Evolutionary conservation across 1,140 invertebrate genomes (phyloP).

Genomic region (Scaptomyza graminum): DNA sequence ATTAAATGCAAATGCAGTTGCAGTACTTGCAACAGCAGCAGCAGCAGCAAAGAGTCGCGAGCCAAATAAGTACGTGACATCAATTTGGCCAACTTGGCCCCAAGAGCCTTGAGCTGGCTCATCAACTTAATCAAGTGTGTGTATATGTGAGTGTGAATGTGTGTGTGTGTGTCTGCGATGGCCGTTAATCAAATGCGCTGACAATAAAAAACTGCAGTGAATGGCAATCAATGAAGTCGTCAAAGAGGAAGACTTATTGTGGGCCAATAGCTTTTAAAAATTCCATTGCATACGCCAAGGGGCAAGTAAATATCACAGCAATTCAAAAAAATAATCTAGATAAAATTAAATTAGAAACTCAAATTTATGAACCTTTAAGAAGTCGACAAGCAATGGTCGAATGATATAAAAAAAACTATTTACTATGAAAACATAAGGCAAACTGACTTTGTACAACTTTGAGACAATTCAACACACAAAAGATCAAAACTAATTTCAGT

Average conservation of each 20-base stretch:
- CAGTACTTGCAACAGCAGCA: constrained; percentile 1
- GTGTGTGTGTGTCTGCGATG: neutral
- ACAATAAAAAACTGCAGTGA: constrained; percentile 23
- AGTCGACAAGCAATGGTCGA: neutral
- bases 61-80: constrained; percentile 42
- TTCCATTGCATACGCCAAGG: constrained; percentile 19
- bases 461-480: too few species aligned
- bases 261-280: neutral
- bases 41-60: constrained; percentile 21
- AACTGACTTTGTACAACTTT: too few species aligned
- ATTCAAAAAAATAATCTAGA: neutral
- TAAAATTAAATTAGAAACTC: neutral
- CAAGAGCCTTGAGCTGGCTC: constrained; percentile 37
- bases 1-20: constrained; percentile 36
- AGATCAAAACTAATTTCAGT: too few species aligned
- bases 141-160: constrained; percentile 1
- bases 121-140: constrained; percentile 19
- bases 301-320: neutral
- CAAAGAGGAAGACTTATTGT: neutral
- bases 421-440: too few species aligned
- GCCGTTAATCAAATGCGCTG: constrained; percentile 23
- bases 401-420: too few species aligned
- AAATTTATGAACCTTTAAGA: neutral
- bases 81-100: constrained; percentile 41
- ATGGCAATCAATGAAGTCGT: constrained; percentile 16